Percentiles rank a stretch among this genome's conserved stretches.
Conservation (phyloP, 2,113 vertebrate genomes). For the Bubalus kerabau region DNA sequence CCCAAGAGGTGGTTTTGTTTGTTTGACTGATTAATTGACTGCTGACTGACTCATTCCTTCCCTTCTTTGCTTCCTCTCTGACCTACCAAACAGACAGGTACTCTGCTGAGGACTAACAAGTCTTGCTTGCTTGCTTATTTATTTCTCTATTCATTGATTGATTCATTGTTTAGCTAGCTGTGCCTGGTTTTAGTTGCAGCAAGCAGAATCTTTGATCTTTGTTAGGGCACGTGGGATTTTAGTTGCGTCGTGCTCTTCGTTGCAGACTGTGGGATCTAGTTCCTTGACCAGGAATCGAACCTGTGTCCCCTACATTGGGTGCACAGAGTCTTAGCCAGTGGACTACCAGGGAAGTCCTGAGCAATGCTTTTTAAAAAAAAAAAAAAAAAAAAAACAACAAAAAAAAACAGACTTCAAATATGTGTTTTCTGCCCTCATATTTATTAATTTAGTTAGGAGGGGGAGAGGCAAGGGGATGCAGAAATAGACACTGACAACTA, state of each 20-base stretch:
- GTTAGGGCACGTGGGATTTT: background rate
- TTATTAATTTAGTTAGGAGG: background rate
- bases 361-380: background rate
- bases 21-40: background rate
- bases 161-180: background rate
- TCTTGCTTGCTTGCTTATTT: background rate
- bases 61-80: background rate
- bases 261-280: background rate
- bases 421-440: background rate
- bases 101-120: background rate
- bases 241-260: background rate
- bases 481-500: background rate
- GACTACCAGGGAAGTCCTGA: background rate
- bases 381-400: too few species aligned
- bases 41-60: background rate
- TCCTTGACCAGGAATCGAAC: background rate
- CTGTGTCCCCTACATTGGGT: background rate
- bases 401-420: background rate
- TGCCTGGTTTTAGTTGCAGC: background rate
- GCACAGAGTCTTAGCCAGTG: background rate
- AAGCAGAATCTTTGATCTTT: background rate
- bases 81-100: background rate
- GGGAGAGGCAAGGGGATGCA: background rate
- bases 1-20: background rate
- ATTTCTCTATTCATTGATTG: background rate